These are phyloP conservation scores for Hirtodrosophila trivittata DNA, from an alignment of 2,888 invertebrate genomes.

Conservation along the genomic window DNA sequence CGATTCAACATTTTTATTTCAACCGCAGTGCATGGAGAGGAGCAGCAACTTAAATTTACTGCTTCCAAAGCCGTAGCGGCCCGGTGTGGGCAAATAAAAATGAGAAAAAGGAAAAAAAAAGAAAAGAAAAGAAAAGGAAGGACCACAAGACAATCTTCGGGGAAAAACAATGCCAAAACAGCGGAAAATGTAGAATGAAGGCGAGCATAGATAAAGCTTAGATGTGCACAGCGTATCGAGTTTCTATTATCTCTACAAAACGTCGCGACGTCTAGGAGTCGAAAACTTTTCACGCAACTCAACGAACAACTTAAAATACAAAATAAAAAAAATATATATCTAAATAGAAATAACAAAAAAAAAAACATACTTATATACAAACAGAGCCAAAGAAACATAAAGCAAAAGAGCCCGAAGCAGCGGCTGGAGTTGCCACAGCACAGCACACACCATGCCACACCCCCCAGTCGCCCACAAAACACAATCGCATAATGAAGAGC, in stretches of 20 bases:
- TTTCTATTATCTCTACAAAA: conserved; percentile 76
- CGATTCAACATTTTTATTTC: conserved; percentile 80
- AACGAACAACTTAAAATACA: conserved; percentile 21
- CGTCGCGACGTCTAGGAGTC: conserved; percentile 80
- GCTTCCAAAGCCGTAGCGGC: conserved; percentile 56
- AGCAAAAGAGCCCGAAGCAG: conserved; percentile 47
- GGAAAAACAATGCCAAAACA: conserved; percentile 73
- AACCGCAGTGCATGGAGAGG: conserved; percentile 62
- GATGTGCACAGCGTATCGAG: conserved; percentile 78
- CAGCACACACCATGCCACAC: too few species aligned
- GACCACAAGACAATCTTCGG: conserved; percentile 37
- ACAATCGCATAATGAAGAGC: conserved; percentile 74
- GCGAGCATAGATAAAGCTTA: conserved; percentile 72
- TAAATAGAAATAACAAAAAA: conserved; percentile 22
- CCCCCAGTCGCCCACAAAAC: conserved; percentile 2
- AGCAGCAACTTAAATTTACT: conserved; percentile 75
- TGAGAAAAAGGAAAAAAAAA: conserved; percentile 43
- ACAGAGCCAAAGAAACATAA: conserved; percentile 43
- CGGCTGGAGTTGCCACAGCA: not conserved
- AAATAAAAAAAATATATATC: conserved; percentile 37
- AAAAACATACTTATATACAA: conserved; percentile 7
- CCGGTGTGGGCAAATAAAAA: conserved; percentile 77
- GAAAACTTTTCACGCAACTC: conserved; percentile 71
- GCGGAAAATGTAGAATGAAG: conserved; percentile 48
- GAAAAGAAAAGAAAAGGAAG: conserved; percentile 71